Conservation (phyloP, 2,888 invertebrate genomes). For the Brenthis hecate region DNA sequence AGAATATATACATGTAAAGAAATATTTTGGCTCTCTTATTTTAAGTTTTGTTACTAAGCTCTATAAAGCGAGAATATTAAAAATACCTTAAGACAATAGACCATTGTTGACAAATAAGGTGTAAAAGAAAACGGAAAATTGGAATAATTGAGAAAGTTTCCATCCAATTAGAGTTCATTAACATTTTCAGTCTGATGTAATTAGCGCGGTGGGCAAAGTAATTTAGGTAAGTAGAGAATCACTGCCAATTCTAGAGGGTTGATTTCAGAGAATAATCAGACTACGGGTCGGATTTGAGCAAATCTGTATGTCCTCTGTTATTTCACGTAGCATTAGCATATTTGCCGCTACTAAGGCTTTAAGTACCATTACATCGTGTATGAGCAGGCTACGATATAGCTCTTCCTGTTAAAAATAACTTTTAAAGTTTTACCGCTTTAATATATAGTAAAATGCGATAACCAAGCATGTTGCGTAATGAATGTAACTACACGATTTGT, state of each 20-base stretch:
- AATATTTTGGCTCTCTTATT: no score
- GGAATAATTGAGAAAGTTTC: slow-evolving; percentile 33
- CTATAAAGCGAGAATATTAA: neutral
- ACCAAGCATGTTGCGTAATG: no score
- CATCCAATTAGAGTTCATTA: slow-evolving; percentile 39
- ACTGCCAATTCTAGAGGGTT: slow-evolving; percentile 39
- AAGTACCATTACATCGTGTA: slow-evolving; percentile 8
- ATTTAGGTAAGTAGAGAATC: slow-evolving; percentile 41
- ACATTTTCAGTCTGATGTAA: slow-evolving; percentile 36
- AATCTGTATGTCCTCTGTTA: slow-evolving; percentile 36
- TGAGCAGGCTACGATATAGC: neutral
- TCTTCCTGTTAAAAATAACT: neutral
- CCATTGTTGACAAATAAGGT: slow-evolving; percentile 17
- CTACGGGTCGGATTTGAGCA: slow-evolving; percentile 38
- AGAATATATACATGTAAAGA: no score
- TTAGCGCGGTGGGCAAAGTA: slow-evolving; percentile 40
- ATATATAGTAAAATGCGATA: no score
- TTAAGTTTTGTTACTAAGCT: neutral
- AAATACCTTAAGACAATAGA: slow-evolving; percentile 5
- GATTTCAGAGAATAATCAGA: slow-evolving; percentile 38
- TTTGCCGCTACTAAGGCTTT: slow-evolving; percentile 27
- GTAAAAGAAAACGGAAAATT: slow-evolving; percentile 22
- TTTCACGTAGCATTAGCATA: slow-evolving; percentile 41
- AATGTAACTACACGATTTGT: no score
- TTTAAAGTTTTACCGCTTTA: no score